Base-by-base conservation (phyloP, 2,888 invertebrate genomes). In the Ptycholaimellus sp. region DNA sequence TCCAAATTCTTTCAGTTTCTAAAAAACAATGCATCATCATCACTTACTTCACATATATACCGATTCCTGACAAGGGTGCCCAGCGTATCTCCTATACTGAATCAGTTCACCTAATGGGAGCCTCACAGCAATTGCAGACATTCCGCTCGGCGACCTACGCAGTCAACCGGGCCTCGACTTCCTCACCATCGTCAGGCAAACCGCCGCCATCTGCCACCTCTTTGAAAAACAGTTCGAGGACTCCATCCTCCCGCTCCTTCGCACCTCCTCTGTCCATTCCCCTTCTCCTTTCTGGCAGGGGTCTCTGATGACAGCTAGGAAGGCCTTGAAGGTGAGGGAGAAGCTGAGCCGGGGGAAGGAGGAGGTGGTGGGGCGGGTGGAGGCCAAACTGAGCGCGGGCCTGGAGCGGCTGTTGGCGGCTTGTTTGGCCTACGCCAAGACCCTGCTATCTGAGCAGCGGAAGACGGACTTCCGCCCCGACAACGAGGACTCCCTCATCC, bases 181-280 rank as follows among this genome's bases (percentile, higher is more conserved):
- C 22, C 13, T 13, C 33, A 14, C 23, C 56, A 73, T 79, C 6
- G 80, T 83, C 9, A 76, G 80, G 47, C 81, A 87, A 60, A 76
- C 81, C 21, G 87, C 87, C 57, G 78, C 78, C 40, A 81, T 90
- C 37, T 77, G 85, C 11, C 79, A 80, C 59, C 68, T 90, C 53
- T 70, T 90, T 56, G 85, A 85, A 48, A 85, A 85, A 53, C 77
- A 82, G 51, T 85, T 82, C 57, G 74, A 73, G 48, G 83, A 87
- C 56, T 74, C 76, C 40, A 71, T 90, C 3, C 65, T 83, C 29
- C 83, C 85, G 6, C 72, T 85, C 47, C 71, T n/a, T n/a, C n/a
- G n/a, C n/a, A n/a, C n/a, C n/a, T n/a, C n/a, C n/a, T n/a, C n/a
- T n/a, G n/a, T n/a, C n/a, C n/a, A n/a, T n/a, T n/a, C n/a, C n/a